phyloP scores from a whole-genome alignment of 2,113 vertebrate genomes.

The Pollachius pollachius region DNA sequence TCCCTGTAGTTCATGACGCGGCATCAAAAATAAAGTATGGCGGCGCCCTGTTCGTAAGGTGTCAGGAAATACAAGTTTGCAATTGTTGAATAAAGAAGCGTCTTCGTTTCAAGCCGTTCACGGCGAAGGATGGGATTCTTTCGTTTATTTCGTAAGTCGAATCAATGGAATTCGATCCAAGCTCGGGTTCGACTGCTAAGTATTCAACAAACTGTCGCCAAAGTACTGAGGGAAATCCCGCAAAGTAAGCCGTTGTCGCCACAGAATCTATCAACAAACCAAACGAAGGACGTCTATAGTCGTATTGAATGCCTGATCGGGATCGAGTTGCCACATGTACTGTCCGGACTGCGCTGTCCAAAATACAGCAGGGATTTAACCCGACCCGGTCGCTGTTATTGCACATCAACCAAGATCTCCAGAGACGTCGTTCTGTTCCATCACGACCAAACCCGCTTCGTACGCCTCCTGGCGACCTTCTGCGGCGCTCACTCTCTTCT shows the following conservation, averaged over 20 bases:
- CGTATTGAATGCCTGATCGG: background rate
- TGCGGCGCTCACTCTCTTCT: conserved; percentile 83
- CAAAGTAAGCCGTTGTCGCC: background rate
- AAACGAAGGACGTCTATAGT: background rate
- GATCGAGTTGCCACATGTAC: background rate
- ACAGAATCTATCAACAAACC: background rate
- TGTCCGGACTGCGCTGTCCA: background rate
- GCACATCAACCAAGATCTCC: conserved; percentile 43
- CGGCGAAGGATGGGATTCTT: conserved; percentile 37
- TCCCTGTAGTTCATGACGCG: conserved; percentile 26
- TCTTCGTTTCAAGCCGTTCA: too few species aligned
- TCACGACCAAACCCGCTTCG: conserved; percentile 78
- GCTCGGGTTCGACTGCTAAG: conserved; percentile 12
- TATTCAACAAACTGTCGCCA: background rate
- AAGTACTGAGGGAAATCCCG: background rate
- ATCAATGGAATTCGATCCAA: conserved; percentile 17
- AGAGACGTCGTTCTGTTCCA: conserved; percentile 81
- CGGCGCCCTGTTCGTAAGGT: conserved; percentile 20
- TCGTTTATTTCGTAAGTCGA: conserved; percentile 27
- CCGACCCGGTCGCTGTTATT: conserved; percentile 32
- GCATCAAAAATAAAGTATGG: conserved; percentile 42
- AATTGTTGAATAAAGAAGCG: background rate
- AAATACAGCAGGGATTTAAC: background rate
- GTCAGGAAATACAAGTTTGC: background rate
- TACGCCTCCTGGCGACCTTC: conserved; percentile 77